Base-by-base conservation (phyloP, 2,888 invertebrate species). In the Prosopocoilus inquinatus region DNA sequence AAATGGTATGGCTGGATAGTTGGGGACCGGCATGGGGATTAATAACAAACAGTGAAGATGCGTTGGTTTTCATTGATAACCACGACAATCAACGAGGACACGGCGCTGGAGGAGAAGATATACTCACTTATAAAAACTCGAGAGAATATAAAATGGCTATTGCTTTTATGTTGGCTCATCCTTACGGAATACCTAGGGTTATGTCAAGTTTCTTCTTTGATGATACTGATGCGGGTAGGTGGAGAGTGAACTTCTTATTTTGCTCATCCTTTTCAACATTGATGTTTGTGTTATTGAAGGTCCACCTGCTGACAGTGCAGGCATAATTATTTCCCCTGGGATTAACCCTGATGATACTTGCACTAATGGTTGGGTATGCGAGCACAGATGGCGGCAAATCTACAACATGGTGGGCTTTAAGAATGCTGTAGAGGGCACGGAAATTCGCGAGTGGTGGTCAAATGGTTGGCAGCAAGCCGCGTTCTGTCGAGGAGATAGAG, bases 111-210 rank as follows among this genome's bases (percentile, higher is more conserved):
- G 83, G 82, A 46, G 81, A 78, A 4, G 68, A 75, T 47, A 84
- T 90, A 44, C 78, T 91, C 3, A 90, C 87, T 2, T 84, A 90
- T 74, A 89, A 89, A 68, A 72, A 78, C 1, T 35, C 88, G 0
- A 85, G 80, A 64, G 78, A 79, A 38, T 91, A 91, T 76, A 91
- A 77, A 63, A 83, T 82, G 80, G 95, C 94, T 0, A 87, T 86
- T 2, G 91, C 91, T 0, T 95, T 94, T 75, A 91, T 90, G 84
- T 79, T 96, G 74, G 92, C 94, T 0, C 89, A 90, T 81, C 87
- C 91, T 0, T 92, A 91, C 63, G 91, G 91, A 1, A 80, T 83
- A 55, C 85, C 91, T 0, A 84, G 90, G 46, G 76, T 95, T 50
- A 93, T 96, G 90, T 94, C 94, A 70, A 93, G 94, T 62, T 96